Base-by-base conservation (phyloP, 2,113 vertebrate species). In the Sinocyclocheilus maitianheensis region DNA sequence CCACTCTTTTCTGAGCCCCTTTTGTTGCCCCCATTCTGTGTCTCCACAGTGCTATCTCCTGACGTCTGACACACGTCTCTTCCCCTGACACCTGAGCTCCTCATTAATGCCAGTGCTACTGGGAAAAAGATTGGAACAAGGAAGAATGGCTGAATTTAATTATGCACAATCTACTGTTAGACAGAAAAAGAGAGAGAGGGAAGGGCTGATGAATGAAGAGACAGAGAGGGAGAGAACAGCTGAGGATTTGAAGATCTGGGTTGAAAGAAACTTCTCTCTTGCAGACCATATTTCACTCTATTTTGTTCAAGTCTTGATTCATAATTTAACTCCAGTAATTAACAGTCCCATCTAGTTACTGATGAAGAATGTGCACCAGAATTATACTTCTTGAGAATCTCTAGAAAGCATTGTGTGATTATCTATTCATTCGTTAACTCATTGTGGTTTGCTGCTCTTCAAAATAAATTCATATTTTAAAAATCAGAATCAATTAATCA, bases 71-170 rank as follows among this genome's bases (percentile, higher is more conserved):
- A 40, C 58, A 46, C 62, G 80, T 85, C 86, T 77, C 83, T 85
- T 83, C 80, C 86, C 60, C 30, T 69, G 74, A 85, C 84, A 85
- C 84, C 80, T 83, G 46, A 76, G 79, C 65, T 81, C 62, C 84
- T 87, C 76, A 87, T 85, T 84, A 87, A 80, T 85, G 79, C 69
- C 79, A 83, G 78, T 34, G 86, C 58, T 76, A 77, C 58, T 40
- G 77, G 51, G 18, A 2, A 63, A 81, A 40, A 20, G 58, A 37
- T 16, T 87, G 86, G 46, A 85, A 77, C 26, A 78, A 24, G 71
- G 65, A 78, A 51, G 51, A 85, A 85, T 84, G 81, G 65, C 26
- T 14, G 34, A 83, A 58, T 87, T 85, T 80, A 81, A 82, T 87
- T 22, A 78, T 62, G 71, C 63, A 77, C n/a, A 82, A 30, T 78